Base-by-base conservation (phyloP, 2,888 invertebrate genomes). In the Rhyacophila evoluta region DNA sequence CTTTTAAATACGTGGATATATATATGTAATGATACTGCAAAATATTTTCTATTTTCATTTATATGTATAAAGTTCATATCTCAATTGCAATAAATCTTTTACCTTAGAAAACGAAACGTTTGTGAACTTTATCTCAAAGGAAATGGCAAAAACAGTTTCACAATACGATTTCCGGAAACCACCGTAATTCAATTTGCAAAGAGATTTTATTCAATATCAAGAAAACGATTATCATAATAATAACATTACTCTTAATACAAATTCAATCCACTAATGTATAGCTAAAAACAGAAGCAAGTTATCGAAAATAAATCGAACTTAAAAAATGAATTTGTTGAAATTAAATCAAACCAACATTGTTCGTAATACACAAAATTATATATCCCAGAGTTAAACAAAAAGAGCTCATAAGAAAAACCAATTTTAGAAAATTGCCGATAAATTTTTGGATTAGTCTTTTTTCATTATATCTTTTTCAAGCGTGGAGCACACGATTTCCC, bases 261-360 rank as follows among this genome's bases (percentile, higher is more conserved):
- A 55, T 55, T 55, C 55, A 55, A 55, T 55, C 8, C 55, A 55
- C 55, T 55, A 55, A 55, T 55, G 55, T 55, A 55, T 55, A 19
- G 15, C 15, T 55, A 55, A 55, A 19, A 19, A 25, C 12, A 19
- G 1, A 1, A 55, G 10, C 19, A n/a, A 6, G 10, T 15, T 55
- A 55, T 55, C 19, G 55, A 55, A 55, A 55, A 55, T 10, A 55
- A 55, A 55, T 55, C 5, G 19, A 19, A 1, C 55, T 19, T 5
- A 55, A 19, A 19, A 39, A 39, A 39, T 15, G 4, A 12, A 38
- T 55, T 55, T 55, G 15, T 55, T 19, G 55, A 55, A 8, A 10
- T 25, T 6, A 6, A n/a, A 41, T 41, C 19, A 41, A 41, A 11
- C n/a, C n/a, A n/a, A n/a, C n/a, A n/a, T n/a, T n/a, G n/a, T n/a